Evolutionary conservation across 1,140 invertebrate species (phyloP).

Genomic region (Drosophila mojavensis): DNA sequence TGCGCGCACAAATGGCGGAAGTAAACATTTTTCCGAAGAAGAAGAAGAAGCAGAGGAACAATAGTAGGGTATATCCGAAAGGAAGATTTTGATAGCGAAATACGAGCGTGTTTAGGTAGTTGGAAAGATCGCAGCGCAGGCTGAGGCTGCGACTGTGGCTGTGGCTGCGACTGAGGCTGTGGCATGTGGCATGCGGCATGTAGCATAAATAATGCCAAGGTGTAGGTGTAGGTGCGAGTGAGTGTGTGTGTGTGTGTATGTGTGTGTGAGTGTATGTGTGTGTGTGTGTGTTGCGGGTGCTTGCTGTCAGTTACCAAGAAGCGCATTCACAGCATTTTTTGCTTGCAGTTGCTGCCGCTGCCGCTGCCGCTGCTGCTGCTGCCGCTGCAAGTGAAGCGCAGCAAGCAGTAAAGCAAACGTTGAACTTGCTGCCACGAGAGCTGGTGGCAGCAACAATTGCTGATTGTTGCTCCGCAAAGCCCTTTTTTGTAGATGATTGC

Average conservation of each 20-base stretch:
- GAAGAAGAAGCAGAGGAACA: background rate
- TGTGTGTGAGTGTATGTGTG: conserved; percentile 19
- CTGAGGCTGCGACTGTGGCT: too few species aligned
- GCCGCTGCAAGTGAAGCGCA: conserved; percentile 68
- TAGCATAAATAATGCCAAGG: conserved; percentile 31
- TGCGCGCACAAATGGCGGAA: conserved; percentile 33
- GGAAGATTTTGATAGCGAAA: conserved; percentile 30
- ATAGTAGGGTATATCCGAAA: conserved; percentile 3
- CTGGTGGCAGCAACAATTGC: conserved; percentile 32
- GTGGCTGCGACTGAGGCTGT: background rate
- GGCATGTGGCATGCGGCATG: background rate
- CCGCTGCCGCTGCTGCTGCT: conserved; percentile 37
- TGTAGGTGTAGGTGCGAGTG: background rate
- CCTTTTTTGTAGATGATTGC: conserved; percentile 40
- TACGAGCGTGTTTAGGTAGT: conserved; percentile 21
- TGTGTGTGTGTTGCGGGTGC: conserved; percentile 15
- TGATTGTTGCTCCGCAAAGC: conserved; percentile 36
- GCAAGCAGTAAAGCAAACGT: conserved; percentile 76
- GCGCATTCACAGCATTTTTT: conserved; percentile 56
- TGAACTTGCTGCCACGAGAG: conserved; percentile 67
- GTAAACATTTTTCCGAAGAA: background rate
- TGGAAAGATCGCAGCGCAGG: background rate
- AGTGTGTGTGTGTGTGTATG: conserved; percentile 20
- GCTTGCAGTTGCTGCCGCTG: background rate
- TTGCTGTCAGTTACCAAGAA: conserved; percentile 66